These are phyloP conservation scores for Hypothenemus hampei DNA, from an alignment of 1,140 invertebrate genomes.

Conservation along the genomic window DNA sequence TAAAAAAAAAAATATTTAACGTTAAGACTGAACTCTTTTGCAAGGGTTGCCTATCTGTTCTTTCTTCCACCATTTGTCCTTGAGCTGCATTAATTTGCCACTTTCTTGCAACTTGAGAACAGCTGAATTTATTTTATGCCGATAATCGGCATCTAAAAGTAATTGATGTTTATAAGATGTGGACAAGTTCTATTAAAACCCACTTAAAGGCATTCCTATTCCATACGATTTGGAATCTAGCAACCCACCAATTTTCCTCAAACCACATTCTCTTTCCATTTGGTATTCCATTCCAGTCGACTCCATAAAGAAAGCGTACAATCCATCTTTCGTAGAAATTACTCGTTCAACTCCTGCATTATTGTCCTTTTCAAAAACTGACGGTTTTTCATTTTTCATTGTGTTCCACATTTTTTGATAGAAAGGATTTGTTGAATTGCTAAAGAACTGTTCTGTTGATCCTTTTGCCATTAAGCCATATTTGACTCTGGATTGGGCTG, in stretches of 20 bases:
- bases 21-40: constrained; percentile 2
- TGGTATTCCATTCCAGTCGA: constrained; percentile 77
- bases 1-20: too few relatives aligned
- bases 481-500: constrained; percentile 83
- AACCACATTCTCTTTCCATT: constrained; percentile 66
- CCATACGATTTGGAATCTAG: constrained; percentile 81
- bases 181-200: constrained; percentile 31
- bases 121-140: constrained; percentile 65
- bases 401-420: constrained; percentile 66
- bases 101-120: constrained; percentile 78
- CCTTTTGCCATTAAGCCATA: constrained; percentile 54
- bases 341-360: constrained; percentile 83
- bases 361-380: constrained; percentile 75
- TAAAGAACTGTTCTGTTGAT: constrained; percentile 71
- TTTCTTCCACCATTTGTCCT: constrained; percentile 83
- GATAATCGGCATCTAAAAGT: constrained; percentile 51
- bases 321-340: constrained; percentile 54
- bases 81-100: constrained; percentile 70
- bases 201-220: constrained; percentile 69
- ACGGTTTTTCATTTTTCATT: constrained; percentile 73
- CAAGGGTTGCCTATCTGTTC: constrained; percentile 44
- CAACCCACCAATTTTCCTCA: constrained; percentile 69
- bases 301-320: constrained; percentile 84
- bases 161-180: neutral
- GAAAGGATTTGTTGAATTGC: constrained; percentile 61